These are phyloP conservation scores for Euglossa dilemma DNA, from an alignment of 1,140 invertebrate genomes.

Conservation along the genomic window DNA sequence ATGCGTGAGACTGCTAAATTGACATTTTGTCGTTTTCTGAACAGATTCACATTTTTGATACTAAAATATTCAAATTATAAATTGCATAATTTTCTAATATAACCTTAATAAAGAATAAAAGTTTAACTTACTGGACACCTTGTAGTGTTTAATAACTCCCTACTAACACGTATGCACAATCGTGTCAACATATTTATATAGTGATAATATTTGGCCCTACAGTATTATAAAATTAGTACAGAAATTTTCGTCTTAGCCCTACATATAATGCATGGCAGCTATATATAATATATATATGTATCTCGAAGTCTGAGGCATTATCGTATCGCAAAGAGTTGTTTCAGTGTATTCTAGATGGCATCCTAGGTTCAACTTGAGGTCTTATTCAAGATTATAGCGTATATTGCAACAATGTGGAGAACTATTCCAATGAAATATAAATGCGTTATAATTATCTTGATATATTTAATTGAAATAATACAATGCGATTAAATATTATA, in stretches of 20 bases:
- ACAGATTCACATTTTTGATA: background rate
- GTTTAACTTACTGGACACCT: constrained; percentile 31
- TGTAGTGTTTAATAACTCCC: background rate
- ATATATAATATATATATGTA: too few species aligned
- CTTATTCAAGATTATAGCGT: background rate
- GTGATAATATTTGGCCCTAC: background rate
- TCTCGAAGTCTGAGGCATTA: background rate
- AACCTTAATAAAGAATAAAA: constrained; percentile 1
- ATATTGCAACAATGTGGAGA: background rate
- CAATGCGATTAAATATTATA: too few species aligned
- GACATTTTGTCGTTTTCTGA: constrained; percentile 41
- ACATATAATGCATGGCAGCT: too few species aligned
- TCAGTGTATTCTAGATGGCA: background rate
- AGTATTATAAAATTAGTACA: background rate
- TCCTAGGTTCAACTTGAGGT: background rate
- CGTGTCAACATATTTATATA: constrained; percentile 43
- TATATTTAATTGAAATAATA: too few species aligned
- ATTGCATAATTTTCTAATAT: background rate
- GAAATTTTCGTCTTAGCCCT: background rate
- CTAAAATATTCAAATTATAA: background rate
- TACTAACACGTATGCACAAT: background rate
- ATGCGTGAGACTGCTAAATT: constrained; percentile 37
- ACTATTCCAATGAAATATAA: too few species aligned
- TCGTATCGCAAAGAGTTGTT: background rate
- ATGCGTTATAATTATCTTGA: too few species aligned